phyloP scores from a whole-genome alignment of 2,797 vertebrate species.

The Gadopsis marmoratus region DNA sequence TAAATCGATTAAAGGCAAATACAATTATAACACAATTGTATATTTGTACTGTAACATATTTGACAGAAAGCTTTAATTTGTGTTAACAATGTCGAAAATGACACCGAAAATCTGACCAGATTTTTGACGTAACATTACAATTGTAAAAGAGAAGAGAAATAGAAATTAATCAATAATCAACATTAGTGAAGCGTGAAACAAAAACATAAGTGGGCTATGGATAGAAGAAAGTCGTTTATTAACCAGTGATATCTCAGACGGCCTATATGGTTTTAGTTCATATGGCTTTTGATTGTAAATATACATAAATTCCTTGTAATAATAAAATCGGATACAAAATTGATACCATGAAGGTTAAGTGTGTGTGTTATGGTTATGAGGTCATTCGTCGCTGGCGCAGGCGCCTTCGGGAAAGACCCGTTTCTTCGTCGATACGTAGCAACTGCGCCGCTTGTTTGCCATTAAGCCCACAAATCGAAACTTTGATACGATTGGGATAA shows the following conservation, averaged over 20 bases:
- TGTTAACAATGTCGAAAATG: background rate
- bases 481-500: constrained; percentile 1
- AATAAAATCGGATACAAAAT: background rate
- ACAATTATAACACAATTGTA: background rate
- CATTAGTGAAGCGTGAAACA: background rate
- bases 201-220: background rate
- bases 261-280: constrained; percentile 1
- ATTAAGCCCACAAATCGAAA: constrained; percentile 30
- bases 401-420: constrained; percentile 64
- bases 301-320: background rate
- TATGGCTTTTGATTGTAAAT: background rate
- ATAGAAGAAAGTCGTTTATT: too few species aligned
- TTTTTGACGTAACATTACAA: background rate
- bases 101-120: background rate
- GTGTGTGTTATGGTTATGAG: constrained; percentile 60
- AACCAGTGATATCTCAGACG: background rate
- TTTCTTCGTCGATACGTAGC: constrained; percentile 72
- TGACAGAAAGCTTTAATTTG: background rate
- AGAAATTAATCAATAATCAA: background rate
- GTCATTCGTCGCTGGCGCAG: constrained; percentile 71
- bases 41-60: background rate
- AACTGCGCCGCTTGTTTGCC: constrained; percentile 61
- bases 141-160: background rate
- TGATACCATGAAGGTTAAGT: background rate
- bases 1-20: background rate